Conservation (phyloP, 1,140 invertebrate species). For the Archivesica marissinica region DNA sequence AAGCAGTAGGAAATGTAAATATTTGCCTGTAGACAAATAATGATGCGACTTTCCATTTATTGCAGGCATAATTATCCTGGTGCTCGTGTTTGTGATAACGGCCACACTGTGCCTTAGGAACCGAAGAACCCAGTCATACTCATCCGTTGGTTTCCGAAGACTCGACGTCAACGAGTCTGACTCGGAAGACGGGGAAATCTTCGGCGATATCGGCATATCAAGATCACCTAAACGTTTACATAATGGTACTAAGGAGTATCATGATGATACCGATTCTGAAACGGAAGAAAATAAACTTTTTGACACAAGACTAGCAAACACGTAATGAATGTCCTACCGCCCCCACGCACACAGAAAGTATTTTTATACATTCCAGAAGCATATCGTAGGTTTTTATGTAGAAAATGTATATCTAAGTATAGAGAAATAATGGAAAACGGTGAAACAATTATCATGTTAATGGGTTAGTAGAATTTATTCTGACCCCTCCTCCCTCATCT, state of each 20-base stretch:
- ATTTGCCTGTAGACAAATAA: too few species aligned
- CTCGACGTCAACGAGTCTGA: constrained; percentile 42
- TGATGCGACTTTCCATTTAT: too few species aligned
- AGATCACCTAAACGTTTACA: not conserved
- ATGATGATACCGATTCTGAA: constrained; percentile 11
- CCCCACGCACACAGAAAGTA: not conserved
- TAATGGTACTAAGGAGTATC: constrained; percentile 48
- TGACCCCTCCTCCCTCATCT: too few species aligned
- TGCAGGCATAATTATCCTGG: constrained; percentile 53
- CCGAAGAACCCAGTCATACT: constrained; percentile 25
- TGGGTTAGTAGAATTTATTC: too few species aligned
- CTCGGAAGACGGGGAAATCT: constrained; percentile 49
- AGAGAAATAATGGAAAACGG: too few species aligned
- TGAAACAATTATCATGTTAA: too few species aligned
- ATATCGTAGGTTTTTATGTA: not conserved
- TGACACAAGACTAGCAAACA: constrained; percentile 28
- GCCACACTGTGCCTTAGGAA: constrained; percentile 55
- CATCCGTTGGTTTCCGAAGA: constrained; percentile 50
- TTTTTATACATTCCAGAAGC: not conserved
- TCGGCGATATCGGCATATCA: constrained; percentile 39
- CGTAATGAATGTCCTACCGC: not conserved
- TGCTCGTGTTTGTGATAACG: constrained; percentile 51
- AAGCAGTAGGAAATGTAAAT: too few species aligned
- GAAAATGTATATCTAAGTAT: too few species aligned
- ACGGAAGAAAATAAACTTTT: constrained; percentile 35